These are phyloP conservation scores for Mobula birostris DNA, from an alignment of 2,113 vertebrate species.

Conservation along the genomic window DNA sequence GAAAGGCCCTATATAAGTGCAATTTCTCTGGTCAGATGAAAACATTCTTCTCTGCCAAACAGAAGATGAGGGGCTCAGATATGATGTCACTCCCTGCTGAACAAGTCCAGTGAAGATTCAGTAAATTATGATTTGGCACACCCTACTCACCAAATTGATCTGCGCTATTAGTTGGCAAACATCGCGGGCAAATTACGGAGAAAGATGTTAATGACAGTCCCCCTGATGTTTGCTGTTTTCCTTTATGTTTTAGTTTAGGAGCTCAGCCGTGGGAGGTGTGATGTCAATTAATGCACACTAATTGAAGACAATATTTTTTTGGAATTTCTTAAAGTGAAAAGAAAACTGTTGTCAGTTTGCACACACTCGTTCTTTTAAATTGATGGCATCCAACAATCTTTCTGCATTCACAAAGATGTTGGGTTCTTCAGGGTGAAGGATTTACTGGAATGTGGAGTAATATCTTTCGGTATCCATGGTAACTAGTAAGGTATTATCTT, in stretches of 20 bases:
- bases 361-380: background rate
- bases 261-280: constrained; percentile 1
- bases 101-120: background rate
- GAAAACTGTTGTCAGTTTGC: background rate
- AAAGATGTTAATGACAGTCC: background rate
- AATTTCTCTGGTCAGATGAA: background rate
- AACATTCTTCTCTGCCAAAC: background rate
- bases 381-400: background rate
- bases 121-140: too few species aligned
- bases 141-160: too few species aligned
- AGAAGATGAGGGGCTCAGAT: background rate
- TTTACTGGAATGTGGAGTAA: background rate
- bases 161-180: background rate
- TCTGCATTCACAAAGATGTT: background rate
- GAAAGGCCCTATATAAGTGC: background rate
- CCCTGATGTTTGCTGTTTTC: background rate
- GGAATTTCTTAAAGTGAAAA: background rate
- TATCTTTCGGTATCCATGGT: background rate
- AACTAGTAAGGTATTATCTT: background rate
- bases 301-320: constrained; percentile 25
- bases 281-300: background rate
- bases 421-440: background rate
- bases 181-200: background rate
- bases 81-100: background rate
- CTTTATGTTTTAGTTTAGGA: background rate